phyloP scores from a whole-genome alignment of 1,140 invertebrate species.

The Meloidogyne floridensis region DNA sequence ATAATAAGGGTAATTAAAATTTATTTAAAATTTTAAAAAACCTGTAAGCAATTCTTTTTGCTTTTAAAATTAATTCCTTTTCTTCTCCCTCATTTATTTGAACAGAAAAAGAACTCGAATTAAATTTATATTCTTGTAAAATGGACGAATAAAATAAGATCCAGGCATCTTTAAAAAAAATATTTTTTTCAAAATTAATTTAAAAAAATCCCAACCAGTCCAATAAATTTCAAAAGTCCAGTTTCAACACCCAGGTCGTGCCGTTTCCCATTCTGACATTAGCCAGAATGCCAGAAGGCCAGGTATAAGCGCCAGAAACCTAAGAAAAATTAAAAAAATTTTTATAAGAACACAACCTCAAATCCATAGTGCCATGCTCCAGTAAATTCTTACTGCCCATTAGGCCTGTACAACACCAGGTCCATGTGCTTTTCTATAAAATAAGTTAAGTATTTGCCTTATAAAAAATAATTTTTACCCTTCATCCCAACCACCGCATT shows the following conservation, averaged over 20 bases:
- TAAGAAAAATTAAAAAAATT: neutral
- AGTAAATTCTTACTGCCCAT: constrained; percentile 95
- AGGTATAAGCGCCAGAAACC: constrained; percentile 94
- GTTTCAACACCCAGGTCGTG: constrained; percentile 93
- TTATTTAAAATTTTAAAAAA: constrained; percentile 35
- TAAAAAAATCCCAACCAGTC: constrained; percentile 79
- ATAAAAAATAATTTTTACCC: constrained; percentile 68
- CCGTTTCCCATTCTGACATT: constrained; percentile 98
- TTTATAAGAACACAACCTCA: constrained; percentile 80
- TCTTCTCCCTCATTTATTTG: constrained; percentile 80
- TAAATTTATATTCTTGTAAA: constrained; percentile 94
- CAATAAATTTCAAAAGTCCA: constrained; percentile 89
- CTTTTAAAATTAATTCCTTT: constrained; percentile 76
- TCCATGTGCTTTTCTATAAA: constrained; percentile 77
- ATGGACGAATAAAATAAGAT: constrained; percentile 93
- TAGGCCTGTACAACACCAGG: constrained; percentile 94
- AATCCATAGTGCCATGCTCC: constrained; percentile 99
- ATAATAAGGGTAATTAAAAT: constrained; percentile 59
- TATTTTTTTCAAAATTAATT: neutral
- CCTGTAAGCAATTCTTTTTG: constrained; percentile 79
- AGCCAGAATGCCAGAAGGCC: constrained; percentile 92
- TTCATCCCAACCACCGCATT: constrained; percentile 98
- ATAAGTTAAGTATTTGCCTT: constrained; percentile 37
- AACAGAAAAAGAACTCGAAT: constrained; percentile 82
- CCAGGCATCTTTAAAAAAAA: constrained; percentile 82